These are phyloP conservation scores for Menura novaehollandiae DNA, from an alignment of 2,113 vertebrate species.

Conservation along the genomic window DNA sequence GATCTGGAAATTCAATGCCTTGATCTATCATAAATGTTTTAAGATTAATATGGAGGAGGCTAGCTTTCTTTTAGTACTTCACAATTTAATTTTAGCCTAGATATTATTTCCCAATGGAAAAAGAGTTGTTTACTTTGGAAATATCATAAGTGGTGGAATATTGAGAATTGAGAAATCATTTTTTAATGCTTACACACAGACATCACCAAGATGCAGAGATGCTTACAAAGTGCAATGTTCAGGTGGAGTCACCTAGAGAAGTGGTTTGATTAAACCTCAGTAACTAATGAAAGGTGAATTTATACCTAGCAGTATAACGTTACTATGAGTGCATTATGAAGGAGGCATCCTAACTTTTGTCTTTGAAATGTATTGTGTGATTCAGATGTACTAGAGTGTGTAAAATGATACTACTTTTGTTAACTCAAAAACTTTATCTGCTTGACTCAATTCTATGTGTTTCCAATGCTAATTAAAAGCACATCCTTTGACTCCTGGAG, in stretches of 20 bases:
- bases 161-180: conserved; percentile 37
- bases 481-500: not conserved
- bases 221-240: not conserved
- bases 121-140: conserved; percentile 51
- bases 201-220: not conserved
- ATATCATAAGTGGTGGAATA: conserved; percentile 38
- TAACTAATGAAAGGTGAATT: not conserved
- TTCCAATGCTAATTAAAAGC: not conserved
- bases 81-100: conserved; percentile 45
- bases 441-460: not conserved
- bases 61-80: conserved; percentile 17
- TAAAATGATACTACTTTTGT: not conserved
- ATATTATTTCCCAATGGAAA: conserved; percentile 59
- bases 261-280: not conserved
- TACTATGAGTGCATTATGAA: not conserved
- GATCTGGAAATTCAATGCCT: not conserved
- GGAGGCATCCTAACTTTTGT: not conserved
- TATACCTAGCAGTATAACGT: not conserved
- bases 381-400: not conserved
- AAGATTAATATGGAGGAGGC: conserved; percentile 11
- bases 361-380: not conserved
- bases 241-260: not conserved
- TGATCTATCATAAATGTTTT: conserved; percentile 47
- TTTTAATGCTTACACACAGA: not conserved
- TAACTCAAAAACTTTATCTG: not conserved